Evolutionary conservation across 1,140 invertebrate species (phyloP).

Genomic region (Prorops nasuta): DNA sequence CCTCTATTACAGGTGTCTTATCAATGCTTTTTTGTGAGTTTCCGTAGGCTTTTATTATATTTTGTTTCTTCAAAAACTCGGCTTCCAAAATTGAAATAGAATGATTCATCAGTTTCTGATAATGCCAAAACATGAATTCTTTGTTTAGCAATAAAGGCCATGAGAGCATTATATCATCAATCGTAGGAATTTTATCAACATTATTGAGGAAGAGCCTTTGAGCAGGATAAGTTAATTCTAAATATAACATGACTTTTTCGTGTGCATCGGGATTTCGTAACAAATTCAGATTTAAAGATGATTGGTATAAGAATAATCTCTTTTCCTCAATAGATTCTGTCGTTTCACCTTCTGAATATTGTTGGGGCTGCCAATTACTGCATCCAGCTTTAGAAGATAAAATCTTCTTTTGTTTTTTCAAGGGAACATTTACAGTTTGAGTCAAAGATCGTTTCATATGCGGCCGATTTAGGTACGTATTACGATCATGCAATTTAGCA

Average conservation of each 20-base stretch:
- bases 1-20: too few species aligned
- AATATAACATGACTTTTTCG: background rate
- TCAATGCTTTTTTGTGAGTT: too few species aligned
- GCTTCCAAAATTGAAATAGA: too few species aligned
- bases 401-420: background rate
- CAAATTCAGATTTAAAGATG: background rate
- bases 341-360: background rate
- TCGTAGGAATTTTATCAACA: background rate
- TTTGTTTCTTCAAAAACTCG: too few species aligned
- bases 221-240: background rate
- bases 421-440: background rate
- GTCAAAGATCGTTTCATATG: background rate
- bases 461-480: constrained; percentile 6
- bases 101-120: background rate
- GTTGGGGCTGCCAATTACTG: background rate
- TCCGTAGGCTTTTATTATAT: too few species aligned
- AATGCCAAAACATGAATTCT: background rate
- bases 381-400: too few species aligned
- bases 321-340: background rate
- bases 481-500: constrained; percentile 1
- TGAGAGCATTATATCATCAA: background rate
- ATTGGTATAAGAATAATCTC: background rate
- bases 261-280: background rate
- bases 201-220: background rate
- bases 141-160: background rate